A percentile compares a stretch with the other conserved stretches of the same genome.
phyloP scores from a whole-genome alignment of 2,888 invertebrate species.

The Clistopyga incitator region DNA sequence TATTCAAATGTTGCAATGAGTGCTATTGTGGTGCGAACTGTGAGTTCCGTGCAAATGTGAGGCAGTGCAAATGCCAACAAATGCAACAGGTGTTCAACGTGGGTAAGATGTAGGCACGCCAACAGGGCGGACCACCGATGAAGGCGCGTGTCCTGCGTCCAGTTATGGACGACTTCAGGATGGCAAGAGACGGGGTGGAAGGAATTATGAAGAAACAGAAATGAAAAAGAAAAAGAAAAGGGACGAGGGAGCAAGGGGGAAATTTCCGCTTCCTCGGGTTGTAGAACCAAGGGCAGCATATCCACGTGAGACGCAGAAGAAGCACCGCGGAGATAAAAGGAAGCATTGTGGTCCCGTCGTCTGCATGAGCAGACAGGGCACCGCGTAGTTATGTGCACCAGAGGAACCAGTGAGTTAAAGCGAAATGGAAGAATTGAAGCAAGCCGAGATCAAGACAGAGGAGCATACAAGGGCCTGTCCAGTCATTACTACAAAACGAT shows the following conservation, averaged over 20 bases:
- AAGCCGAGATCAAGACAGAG: constrained; percentile 21
- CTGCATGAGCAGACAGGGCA: constrained; percentile 39
- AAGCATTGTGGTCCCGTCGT: constrained; percentile 47
- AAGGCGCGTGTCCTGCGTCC: constrained; percentile 72
- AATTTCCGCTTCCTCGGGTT: constrained; percentile 24
- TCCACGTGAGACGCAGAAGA: constrained; percentile 23
- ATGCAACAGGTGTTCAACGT: constrained; percentile 55
- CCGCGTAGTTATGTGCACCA: constrained; percentile 28
- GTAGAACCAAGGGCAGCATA: not conserved
- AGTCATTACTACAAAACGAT: constrained; percentile 50
- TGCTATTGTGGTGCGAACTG: not conserved
- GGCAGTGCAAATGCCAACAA: constrained; percentile 63
- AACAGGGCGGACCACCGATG: constrained; percentile 70
- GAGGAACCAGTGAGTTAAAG: constrained; percentile 23
- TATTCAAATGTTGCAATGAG: not conserved
- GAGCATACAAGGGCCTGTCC: constrained; percentile 26
- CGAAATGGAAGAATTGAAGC: constrained; percentile 28
- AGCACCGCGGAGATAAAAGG: constrained; percentile 49
- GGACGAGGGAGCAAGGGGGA: not conserved
- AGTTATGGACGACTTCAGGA: constrained; percentile 60
- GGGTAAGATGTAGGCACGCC: constrained; percentile 19
- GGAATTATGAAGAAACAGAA: constrained; percentile 44
- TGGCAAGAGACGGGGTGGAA: constrained; percentile 6
- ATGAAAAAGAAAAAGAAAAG: constrained; percentile 11
- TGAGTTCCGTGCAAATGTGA: too few species aligned